Conservation (phyloP, 2,888 invertebrate genomes). For the Andrena flavipes region DNA sequence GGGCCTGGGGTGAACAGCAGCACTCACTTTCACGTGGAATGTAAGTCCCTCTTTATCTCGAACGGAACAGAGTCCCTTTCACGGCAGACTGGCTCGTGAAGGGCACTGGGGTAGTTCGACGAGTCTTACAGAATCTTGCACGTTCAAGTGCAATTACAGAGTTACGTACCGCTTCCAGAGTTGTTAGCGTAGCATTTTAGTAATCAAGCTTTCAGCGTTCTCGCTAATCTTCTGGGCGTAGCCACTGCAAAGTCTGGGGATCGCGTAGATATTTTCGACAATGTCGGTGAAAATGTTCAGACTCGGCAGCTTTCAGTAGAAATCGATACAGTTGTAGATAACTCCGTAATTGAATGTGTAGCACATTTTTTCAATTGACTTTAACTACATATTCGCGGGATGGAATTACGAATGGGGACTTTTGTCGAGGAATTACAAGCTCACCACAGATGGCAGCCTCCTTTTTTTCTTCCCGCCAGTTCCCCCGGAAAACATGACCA, state of each 20-base stretch:
- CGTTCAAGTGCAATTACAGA: neutral
- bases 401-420: neutral
- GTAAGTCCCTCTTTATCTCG: constrained; percentile 87
- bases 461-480: constrained; percentile 85
- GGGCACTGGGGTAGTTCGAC: neutral
- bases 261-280: too few relatives aligned
- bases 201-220: neutral
- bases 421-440: neutral
- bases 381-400: too few relatives aligned
- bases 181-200: neutral
- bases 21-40: constrained; percentile 95
- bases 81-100: neutral
- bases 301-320: too few relatives aligned
- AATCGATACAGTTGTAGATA: too few relatives aligned
- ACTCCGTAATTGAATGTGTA: too few relatives aligned
- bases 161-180: neutral
- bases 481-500: constrained; percentile 94
- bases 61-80: neutral
- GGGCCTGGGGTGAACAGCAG: constrained; percentile 93
- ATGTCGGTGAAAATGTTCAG: too few relatives aligned
- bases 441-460: neutral
- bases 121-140: neutral
- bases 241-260: too few relatives aligned
- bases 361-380: too few relatives aligned
- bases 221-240: neutral